These are phyloP conservation scores for Lutjanus erythropterus DNA, from an alignment of 2,113 vertebrate genomes.

Conservation along the genomic window DNA sequence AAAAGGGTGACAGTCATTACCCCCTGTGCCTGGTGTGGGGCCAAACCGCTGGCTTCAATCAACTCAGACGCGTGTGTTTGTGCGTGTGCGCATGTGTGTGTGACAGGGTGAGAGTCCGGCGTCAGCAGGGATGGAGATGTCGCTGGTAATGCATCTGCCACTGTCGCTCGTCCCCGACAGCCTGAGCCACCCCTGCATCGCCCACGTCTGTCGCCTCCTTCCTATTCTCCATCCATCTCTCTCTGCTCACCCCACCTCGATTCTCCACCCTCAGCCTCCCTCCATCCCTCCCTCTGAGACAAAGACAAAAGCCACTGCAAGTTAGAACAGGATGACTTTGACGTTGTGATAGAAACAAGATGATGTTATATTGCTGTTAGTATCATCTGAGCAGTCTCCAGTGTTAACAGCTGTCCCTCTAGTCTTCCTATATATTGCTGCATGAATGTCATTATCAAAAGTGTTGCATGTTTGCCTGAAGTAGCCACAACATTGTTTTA, in stretches of 20 bases:
- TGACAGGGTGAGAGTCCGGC: conserved; percentile 27
- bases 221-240: conserved; percentile 76
- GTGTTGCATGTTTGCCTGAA: background rate
- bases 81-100: conserved; percentile 4
- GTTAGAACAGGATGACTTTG: conserved; percentile 42
- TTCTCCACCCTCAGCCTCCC: conserved; percentile 34
- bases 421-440: conserved; percentile 13
- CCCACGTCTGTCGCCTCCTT: conserved; percentile 74
- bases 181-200: conserved; percentile 68
- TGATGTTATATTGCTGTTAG: conserved; percentile 5
- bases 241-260: conserved; percentile 26
- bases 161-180: conserved; percentile 58
- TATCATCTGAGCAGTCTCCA: background rate
- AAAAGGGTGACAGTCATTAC: conserved; percentile 72
- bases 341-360: background rate
- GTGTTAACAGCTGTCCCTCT: background rate
- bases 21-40: conserved; percentile 65
- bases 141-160: conserved; percentile 82
- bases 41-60: conserved; percentile 79
- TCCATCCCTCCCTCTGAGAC: conserved; percentile 50
- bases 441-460: conserved; percentile 8
- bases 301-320: conserved; percentile 66
- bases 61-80: conserved; percentile 47
- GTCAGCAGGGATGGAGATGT: conserved; percentile 77
- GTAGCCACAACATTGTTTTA: background rate